Evolutionary conservation across 1,140 invertebrate genomes (phyloP).

Genomic region (Chrysomallon squamiferum): DNA sequence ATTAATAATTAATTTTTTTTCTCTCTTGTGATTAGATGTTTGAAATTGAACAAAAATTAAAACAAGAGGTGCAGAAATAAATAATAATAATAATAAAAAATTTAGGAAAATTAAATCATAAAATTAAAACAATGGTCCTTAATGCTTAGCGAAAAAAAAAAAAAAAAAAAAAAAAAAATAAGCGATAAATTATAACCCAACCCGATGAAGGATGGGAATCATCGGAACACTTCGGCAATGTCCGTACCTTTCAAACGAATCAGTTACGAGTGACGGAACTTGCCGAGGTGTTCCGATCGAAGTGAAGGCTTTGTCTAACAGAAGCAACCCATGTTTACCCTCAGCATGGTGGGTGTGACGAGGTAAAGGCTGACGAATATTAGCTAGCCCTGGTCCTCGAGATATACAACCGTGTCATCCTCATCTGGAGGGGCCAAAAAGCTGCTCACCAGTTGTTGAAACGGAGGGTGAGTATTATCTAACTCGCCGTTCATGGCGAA

Average conservation of each 20-base stretch:
- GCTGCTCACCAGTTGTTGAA: conserved; percentile 90
- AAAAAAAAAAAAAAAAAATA: conserved; percentile 4
- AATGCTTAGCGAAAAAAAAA: neutral
- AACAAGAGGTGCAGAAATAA: neutral
- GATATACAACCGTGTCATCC: conserved; percentile 36
- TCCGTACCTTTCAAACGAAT: too few relatives aligned
- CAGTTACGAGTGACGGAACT: too few relatives aligned
- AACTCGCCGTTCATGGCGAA: conserved; percentile 94
- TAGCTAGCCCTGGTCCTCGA: conserved; percentile 27
- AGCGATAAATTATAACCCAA: neutral
- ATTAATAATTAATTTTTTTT: too few relatives aligned
- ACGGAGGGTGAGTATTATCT: conserved; percentile 83
- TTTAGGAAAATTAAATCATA: neutral
- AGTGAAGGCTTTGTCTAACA: too few relatives aligned
- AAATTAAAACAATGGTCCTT: neutral
- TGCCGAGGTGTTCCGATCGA: too few relatives aligned
- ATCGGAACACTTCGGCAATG: neutral
- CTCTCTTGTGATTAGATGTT: too few relatives aligned
- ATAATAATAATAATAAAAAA: neutral
- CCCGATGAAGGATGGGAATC: neutral
- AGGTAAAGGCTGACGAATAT: neutral
- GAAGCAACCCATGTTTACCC: too few relatives aligned
- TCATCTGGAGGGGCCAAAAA: conserved; percentile 28
- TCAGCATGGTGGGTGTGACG: neutral
- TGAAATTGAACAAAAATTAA: too few relatives aligned